A percentile compares a stretch with the other conserved stretches of the same genome.
Conservation (phyloP, 2,888 invertebrate genomes). For the Rhingia campestris region DNA sequence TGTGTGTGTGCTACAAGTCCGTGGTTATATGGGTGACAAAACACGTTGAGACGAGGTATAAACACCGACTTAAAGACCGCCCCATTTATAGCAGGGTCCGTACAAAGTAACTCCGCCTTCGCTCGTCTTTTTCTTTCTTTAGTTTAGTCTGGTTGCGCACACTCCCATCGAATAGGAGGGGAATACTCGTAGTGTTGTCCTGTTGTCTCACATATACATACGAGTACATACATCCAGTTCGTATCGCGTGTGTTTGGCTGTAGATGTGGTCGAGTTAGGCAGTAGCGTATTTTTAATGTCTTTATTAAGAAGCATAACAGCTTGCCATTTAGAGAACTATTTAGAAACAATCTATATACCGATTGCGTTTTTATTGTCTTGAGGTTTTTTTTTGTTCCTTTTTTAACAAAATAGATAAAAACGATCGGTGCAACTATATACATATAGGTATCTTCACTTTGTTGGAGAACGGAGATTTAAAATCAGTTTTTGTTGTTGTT, state of each 20-base stretch:
- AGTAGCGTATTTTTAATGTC: constrained; percentile 61
- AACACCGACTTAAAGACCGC: constrained; percentile 32
- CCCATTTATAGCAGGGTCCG: constrained; percentile 39
- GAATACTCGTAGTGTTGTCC: too few relatives aligned
- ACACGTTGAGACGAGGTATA: constrained; percentile 40
- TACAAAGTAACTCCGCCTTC: constrained; percentile 35
- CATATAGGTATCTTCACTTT: too few relatives aligned
- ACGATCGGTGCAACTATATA: too few relatives aligned
- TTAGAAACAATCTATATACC: constrained; percentile 31
- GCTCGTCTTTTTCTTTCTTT: constrained; percentile 24
- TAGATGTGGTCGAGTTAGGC: constrained; percentile 24
- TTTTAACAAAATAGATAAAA: too few relatives aligned
- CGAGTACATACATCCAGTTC: neutral
- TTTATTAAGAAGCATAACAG: constrained; percentile 53
- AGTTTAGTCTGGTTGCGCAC: neutral
- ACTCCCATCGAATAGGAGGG: neutral
- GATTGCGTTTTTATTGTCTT: constrained; percentile 8
- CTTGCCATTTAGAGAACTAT: constrained; percentile 54
- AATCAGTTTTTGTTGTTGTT: too few relatives aligned
- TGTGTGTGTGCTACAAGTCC: constrained; percentile 40
- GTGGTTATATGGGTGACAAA: constrained; percentile 10
- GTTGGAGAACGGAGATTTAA: too few relatives aligned
- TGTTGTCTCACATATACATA: too few relatives aligned
- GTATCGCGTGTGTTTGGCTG: neutral
- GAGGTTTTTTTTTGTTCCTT: neutral